phyloP scores from a whole-genome alignment of 2,113 vertebrate species.

The Cyrtonyx montezumae region DNA sequence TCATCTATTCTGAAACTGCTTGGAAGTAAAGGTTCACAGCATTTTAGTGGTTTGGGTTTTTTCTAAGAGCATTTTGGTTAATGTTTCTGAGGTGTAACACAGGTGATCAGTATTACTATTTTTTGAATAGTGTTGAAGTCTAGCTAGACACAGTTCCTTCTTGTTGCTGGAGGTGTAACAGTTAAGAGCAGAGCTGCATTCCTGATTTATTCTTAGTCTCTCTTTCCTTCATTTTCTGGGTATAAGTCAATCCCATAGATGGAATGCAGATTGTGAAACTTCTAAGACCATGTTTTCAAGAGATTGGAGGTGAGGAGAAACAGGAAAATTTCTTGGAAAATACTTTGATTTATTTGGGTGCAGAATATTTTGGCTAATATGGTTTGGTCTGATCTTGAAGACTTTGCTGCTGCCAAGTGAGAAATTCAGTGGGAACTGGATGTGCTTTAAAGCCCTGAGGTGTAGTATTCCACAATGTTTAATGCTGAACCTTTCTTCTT shows the following conservation, averaged over 20 bases:
- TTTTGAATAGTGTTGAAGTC: not conserved
- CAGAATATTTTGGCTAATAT: not conserved
- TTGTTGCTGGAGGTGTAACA: not conserved
- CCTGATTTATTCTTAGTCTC: not conserved
- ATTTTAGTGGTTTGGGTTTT: not conserved
- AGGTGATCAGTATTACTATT: not conserved
- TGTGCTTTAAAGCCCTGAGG: not conserved
- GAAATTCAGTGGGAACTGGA: not conserved
- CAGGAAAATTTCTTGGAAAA: not conserved
- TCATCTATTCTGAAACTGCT: not conserved
- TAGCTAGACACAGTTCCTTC: not conserved
- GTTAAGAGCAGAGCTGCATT: not conserved
- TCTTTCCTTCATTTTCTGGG: not conserved
- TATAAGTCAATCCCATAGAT: not conserved
- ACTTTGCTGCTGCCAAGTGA: not conserved
- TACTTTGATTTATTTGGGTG: not conserved
- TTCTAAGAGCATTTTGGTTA: too few relatives aligned
- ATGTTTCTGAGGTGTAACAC: too few relatives aligned
- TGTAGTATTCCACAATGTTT: not conserved
- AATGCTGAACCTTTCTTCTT: not conserved
- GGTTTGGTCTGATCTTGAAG: not conserved
- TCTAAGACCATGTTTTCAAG: not conserved
- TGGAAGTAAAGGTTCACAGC: not conserved
- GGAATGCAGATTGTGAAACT: not conserved
- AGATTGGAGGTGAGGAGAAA: not conserved